Evolutionary conservation across 2,888 invertebrate genomes (phyloP).

Genomic region (Hypomecis atomaria): DNA sequence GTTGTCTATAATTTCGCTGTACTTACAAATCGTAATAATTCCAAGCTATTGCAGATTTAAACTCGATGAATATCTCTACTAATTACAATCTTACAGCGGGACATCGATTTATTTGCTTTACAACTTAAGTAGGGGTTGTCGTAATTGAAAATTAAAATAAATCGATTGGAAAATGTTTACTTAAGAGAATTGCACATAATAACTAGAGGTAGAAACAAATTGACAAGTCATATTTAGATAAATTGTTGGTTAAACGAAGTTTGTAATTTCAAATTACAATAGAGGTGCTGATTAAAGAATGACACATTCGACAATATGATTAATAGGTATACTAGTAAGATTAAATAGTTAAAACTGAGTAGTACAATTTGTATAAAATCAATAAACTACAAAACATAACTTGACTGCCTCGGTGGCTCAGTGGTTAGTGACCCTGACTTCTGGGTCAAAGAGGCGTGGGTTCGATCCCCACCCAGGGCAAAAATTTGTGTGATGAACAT

Average conservation of each 20-base stretch:
- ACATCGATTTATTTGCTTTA: constrained; percentile 61
- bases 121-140: constrained; percentile 49
- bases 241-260: constrained; percentile 39
- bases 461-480: too few relatives aligned
- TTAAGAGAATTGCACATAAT: constrained; percentile 23
- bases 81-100: constrained; percentile 59
- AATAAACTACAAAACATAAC: too few relatives aligned
- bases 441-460: too few relatives aligned
- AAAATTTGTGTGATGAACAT: too few relatives aligned
- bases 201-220: constrained; percentile 26
- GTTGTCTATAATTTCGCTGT: too few relatives aligned
- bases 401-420: too few relatives aligned
- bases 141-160: constrained; percentile 52
- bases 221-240: constrained; percentile 34
- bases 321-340: not conserved
- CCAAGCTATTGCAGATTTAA: too few relatives aligned
- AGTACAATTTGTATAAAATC: too few relatives aligned
- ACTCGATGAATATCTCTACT: not conserved
- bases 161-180: constrained; percentile 37
- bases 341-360: too few relatives aligned
- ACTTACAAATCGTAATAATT: too few relatives aligned
- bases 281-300: constrained; percentile 16
- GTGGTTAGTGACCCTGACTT: too few relatives aligned
- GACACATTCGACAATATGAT: constrained; percentile 31
- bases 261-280: constrained; percentile 20